phyloP scores from a whole-genome alignment of 2,797 vertebrate genomes.

The Neosalanx taihuensis region DNA sequence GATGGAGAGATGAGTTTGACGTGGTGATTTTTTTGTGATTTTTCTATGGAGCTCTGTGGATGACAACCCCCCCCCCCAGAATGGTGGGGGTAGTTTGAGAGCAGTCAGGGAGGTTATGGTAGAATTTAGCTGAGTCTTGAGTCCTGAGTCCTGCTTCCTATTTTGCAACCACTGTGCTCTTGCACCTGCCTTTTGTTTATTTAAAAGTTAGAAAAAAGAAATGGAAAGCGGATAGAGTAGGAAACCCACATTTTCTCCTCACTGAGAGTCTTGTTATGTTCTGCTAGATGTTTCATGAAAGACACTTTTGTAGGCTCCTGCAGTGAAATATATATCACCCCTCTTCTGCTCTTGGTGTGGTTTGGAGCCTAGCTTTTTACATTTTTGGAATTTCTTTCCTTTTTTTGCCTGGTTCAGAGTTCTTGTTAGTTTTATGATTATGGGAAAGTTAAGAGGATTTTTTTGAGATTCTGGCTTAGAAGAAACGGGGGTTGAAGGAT shows the following conservation, averaged over 20 bases:
- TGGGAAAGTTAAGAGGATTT: slow-evolving; percentile 52
- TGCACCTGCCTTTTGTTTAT: slow-evolving; percentile 77
- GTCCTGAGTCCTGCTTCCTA: slow-evolving; percentile 52
- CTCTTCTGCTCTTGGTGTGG: slow-evolving; percentile 71
- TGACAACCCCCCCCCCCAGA: slow-evolving; percentile 8
- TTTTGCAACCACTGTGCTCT: slow-evolving; percentile 53
- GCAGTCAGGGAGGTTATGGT: slow-evolving; percentile 45
- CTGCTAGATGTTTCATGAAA: slow-evolving; percentile 66
- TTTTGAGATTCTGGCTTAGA: slow-evolving; percentile 35
- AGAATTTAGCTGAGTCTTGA: slow-evolving; percentile 65
- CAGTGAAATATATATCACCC: slow-evolving; percentile 72
- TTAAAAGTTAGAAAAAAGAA: slow-evolving; percentile 69
- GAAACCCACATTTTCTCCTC: slow-evolving; percentile 64
- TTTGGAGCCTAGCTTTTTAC: slow-evolving; percentile 54
- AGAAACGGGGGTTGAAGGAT: slow-evolving; percentile 34
- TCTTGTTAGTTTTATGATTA: slow-evolving; percentile 32
- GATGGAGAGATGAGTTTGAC: background rate
- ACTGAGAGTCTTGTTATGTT: slow-evolving; percentile 65
- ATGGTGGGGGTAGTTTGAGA: slow-evolving; percentile 9
- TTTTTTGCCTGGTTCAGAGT: slow-evolving; percentile 32
- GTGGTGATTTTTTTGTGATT: background rate
- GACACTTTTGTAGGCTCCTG: slow-evolving; percentile 66
- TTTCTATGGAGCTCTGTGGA: background rate
- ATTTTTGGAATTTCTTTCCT: slow-evolving; percentile 46
- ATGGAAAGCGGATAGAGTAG: slow-evolving; percentile 63